A percentile compares a stretch with the other conserved stretches of the same genome.
Conservation (phyloP, 2,888 invertebrate species). For the Leptopilina syphax region DNA sequence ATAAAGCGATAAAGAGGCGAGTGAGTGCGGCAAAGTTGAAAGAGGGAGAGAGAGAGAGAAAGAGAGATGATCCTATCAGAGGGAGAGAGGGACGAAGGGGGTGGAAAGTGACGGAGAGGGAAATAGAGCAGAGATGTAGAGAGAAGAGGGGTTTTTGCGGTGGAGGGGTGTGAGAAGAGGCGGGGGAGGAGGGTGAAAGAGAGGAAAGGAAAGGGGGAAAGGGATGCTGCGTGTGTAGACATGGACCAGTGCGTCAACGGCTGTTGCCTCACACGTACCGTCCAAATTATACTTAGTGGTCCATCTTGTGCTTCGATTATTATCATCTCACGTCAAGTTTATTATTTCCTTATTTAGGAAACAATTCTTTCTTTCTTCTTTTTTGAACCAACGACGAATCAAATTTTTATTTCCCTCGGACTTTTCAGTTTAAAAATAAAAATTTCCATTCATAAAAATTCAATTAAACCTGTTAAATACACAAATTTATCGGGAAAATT, state of each 20-base stretch:
- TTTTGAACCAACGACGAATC: too few relatives aligned
- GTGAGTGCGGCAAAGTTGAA: constrained; percentile 44
- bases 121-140: constrained; percentile 53
- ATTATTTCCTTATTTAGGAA: neutral
- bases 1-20: constrained; percentile 57
- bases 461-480: too few relatives aligned
- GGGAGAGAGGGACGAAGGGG: constrained; percentile 57
- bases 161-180: constrained; percentile 61
- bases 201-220: constrained; percentile 69
- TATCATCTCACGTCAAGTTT: neutral
- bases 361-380: too few relatives aligned
- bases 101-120: constrained; percentile 55
- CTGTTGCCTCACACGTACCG: constrained; percentile 77
- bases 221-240: constrained; percentile 76
- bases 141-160: constrained; percentile 62
- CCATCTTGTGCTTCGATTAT: constrained; percentile 52
- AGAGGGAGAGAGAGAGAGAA: constrained; percentile 48
- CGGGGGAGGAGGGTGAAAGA: constrained; percentile 60
- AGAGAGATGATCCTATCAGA: constrained; percentile 47
- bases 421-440: too few relatives aligned
- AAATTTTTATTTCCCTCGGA: too few relatives aligned
- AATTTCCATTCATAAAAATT: too few relatives aligned
- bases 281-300: constrained; percentile 74
- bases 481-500: too few relatives aligned
- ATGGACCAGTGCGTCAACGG: constrained; percentile 78